Conservation (phyloP, 2,888 invertebrate genomes). For the Cephus pygmeus region DNA sequence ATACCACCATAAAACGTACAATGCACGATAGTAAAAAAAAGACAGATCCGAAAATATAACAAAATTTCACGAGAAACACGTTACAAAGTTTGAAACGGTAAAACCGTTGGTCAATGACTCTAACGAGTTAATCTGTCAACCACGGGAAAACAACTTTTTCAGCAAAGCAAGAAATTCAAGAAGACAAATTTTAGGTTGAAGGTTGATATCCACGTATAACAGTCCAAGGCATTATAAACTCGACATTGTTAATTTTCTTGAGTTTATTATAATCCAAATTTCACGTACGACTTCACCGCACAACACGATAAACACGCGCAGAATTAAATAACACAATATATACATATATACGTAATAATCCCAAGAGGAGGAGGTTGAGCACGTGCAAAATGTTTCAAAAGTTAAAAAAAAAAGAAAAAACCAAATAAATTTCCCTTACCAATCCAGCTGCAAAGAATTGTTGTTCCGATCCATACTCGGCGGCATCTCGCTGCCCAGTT, state of each 20-base stretch:
- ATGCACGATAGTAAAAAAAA: not conserved
- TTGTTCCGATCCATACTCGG: conserved; percentile 35
- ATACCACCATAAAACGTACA: not conserved
- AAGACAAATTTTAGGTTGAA: not conserved
- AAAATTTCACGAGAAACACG: not conserved
- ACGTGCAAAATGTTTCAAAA: not conserved
- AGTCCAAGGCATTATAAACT: not conserved
- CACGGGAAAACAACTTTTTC: not conserved
- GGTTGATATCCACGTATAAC: not conserved
- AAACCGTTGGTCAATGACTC: not conserved
- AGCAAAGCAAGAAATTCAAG: not conserved
- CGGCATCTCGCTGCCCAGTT: conserved; percentile 25
- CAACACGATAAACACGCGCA: not conserved
- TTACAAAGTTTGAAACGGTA: not conserved
- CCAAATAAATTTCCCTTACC: conserved; percentile 31
- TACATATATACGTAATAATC: not conserved
- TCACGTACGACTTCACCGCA: not conserved
- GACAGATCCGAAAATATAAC: not conserved
- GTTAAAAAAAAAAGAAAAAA: not conserved
- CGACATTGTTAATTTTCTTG: not conserved
- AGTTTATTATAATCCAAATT: not conserved
- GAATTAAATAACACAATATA: not conserved
- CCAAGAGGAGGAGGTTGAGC: not conserved
- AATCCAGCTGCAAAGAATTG: conserved; percentile 26
- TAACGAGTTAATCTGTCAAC: not conserved